These are phyloP conservation scores for Tamias sibiricus DNA, from an alignment of 2,113 vertebrate genomes.

Conservation along the genomic window DNA sequence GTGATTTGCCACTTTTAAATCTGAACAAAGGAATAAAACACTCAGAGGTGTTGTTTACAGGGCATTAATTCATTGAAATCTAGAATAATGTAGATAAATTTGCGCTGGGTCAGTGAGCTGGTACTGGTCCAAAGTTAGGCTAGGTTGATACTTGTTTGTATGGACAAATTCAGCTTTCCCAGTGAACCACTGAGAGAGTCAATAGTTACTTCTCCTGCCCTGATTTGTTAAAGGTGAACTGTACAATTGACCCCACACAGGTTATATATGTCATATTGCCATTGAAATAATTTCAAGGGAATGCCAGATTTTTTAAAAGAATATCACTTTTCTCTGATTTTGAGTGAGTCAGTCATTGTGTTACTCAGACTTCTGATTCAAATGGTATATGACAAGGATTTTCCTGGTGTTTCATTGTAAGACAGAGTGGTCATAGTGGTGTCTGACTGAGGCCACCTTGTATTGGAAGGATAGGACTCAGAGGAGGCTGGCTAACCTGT, in stretches of 20 bases:
- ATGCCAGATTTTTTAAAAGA: not conserved
- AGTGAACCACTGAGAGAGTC: not conserved
- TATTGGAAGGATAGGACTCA: not conserved
- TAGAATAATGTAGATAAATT: not conserved
- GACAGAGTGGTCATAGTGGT: not conserved
- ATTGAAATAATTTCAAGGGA: slow-evolving; percentile 25
- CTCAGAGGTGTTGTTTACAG: not conserved
- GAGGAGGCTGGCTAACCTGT: not conserved
- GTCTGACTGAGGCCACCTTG: not conserved
- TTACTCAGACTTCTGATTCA: not conserved
- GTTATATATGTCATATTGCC: slow-evolving; percentile 7
- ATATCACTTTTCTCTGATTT: slow-evolving; percentile 1
- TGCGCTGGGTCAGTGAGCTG: not conserved
- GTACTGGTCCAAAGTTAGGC: not conserved
- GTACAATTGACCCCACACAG: not conserved
- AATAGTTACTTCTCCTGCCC: not conserved
- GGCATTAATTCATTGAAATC: slow-evolving; percentile 7
- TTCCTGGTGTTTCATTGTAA: not conserved
- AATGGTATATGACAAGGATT: not conserved
- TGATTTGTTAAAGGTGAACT: slow-evolving; percentile 9
- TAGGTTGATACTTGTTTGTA: not conserved
- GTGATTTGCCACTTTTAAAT: not conserved
- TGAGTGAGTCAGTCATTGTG: not conserved
- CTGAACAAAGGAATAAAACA: not conserved
- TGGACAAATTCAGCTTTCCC: not conserved